Base-by-base conservation (phyloP, 1,140 invertebrate genomes). In the Lepidurus apus region DNA sequence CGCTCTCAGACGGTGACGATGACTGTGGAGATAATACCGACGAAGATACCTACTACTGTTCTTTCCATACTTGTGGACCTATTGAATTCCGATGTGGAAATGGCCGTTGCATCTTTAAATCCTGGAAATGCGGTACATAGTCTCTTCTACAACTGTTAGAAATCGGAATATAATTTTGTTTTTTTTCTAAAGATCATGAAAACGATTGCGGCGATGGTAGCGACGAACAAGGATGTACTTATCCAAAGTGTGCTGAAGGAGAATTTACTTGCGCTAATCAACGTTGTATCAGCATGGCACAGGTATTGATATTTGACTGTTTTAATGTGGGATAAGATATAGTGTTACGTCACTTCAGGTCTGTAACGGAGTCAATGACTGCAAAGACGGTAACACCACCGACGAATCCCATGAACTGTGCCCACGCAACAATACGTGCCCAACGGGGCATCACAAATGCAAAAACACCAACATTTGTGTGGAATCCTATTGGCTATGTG, bases 41-140 rank as follows among this genome's bases (percentile, higher is more conserved):
- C 85, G 98, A 99, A 87, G 92, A 97, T 83, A 87, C 88, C 24
- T 93, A 93, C 82, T 98, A 97, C 83, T 99, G 97, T 85, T 92
- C 95, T 10, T 93, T 93, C 83, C 95, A 98, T 83, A 96, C 95
- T 0, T 98, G 96, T 84, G 93, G 92, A 26, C 89, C 92, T 0
- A 95, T 93, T 82, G 95, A 98, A 85, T 98, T 97, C 88, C 89
- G 95, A 34, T 99, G 97, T 86, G 91, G 91, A 77, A 98, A 98
- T 83, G 95, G 95, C 0, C 89, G 96, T 2, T 98, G 97, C 83
- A 98, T 98, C 80, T 96, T 97, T 83, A 93, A 93, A 82, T 93
- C 94, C 0, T 97, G 95, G 95, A 94, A 94, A 84, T 97, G 95
- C 83, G 95, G 34, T 34, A 34, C 34, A 26, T 26, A 3, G 34